Base-by-base conservation (phyloP, 2,888 invertebrate species). In the Sminthurides aquaticus region DNA sequence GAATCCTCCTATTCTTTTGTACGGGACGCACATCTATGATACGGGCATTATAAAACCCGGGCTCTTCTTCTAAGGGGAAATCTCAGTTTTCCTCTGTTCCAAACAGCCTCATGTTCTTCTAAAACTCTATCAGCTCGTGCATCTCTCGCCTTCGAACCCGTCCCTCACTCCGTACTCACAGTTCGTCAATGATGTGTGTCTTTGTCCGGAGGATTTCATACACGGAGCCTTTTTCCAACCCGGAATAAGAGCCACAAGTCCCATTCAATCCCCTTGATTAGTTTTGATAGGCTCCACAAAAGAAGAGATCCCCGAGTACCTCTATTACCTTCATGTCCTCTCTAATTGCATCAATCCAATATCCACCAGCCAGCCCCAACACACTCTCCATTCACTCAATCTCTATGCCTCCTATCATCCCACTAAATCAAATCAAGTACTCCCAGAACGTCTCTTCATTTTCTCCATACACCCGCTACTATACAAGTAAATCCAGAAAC, bases 251-350 rank as follows among this genome's bases (percentile, higher is more conserved):
- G 62, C 62, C 62, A 62, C 62, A 66, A 62, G 66, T 60, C 52
- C 64, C 60, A 60, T 67, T 67, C 67, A 67, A 52, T 61, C 58
- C 60, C 25, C 60, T 67, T 64, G 64, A 67, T 64, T 67, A 67
- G 57, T 64, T 67, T 67, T 67, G 61, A 67, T 67, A 67, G 60
- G 58, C 49, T 57, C 27, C 58, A 67, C 67, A 67, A 64, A 67
- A 52, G 52, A 43, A 56, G 62, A 55, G 52, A 26, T 60, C 62
- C 55, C 62, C n/a, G 28, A 18, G 49, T 29, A 49, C 57, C 64
- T 57, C 55, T 65, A 65, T 65, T 65, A 66, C 58, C 60, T 66
- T 43, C 60, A 25, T 57, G 57, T 62, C 61, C 65, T 56, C 27
- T 52, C 49, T 63, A 63, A 63, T 63, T 63, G 57, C 63, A 63